These are phyloP conservation scores for Orientallactaga bullata DNA, from an alignment of 2,113 vertebrate species.

Conservation along the genomic window DNA sequence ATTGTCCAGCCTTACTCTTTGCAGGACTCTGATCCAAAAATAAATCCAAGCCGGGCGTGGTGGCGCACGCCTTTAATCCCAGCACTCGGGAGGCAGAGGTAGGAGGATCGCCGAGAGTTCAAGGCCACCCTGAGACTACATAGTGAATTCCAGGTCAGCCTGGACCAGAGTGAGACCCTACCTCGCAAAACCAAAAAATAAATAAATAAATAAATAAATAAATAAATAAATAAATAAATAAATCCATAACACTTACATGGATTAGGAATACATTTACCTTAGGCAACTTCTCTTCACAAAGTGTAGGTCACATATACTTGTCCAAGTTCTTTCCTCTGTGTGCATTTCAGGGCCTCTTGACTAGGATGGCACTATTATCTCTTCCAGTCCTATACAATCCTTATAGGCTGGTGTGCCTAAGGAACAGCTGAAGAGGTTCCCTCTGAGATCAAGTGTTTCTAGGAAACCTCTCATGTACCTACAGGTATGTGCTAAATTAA, in stretches of 20 bases:
- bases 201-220: too few species aligned
- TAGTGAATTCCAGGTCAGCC: too few species aligned
- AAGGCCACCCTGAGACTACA: too few species aligned
- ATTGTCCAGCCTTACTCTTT: background rate
- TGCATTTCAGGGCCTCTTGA: background rate
- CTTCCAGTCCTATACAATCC: background rate
- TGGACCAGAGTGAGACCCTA: too few species aligned
- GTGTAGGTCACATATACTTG: background rate
- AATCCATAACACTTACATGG: background rate
- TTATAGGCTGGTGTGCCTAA: background rate
- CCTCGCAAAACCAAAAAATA: too few species aligned
- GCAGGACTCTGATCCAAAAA: background rate
- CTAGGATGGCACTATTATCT: accelerated
- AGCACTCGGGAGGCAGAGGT: too few species aligned
- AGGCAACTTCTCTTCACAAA: background rate
- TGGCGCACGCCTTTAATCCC: too few species aligned
- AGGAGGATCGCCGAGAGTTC: too few species aligned
- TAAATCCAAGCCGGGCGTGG: too few species aligned
- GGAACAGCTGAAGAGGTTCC: too few species aligned
- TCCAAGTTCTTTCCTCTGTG: background rate
- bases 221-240: too few species aligned
- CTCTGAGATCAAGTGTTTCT: background rate
- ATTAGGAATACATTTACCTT: background rate
- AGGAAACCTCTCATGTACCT: background rate
- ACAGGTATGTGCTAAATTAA: background rate